Conservation (phyloP, 2,113 vertebrate species). For the Dendropsophus ebraccatus region DNA sequence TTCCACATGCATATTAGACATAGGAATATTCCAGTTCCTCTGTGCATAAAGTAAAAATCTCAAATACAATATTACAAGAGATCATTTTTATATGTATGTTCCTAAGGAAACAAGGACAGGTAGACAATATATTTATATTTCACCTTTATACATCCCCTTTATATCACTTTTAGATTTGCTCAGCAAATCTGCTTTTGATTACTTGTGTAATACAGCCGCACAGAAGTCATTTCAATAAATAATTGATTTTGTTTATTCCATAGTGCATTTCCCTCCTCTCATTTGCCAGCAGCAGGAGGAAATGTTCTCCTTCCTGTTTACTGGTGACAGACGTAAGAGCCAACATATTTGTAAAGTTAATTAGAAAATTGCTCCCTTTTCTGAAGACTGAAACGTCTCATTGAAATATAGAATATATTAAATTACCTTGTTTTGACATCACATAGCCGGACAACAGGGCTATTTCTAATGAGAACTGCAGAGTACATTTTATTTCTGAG, state of each 20-base stretch:
- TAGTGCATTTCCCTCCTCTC: conserved; percentile 41
- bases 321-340: conserved; percentile 48
- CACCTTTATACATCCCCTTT: not conserved
- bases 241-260: conserved; percentile 59
- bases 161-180: conserved; percentile 6
- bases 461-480: not conserved
- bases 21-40: not conserved
- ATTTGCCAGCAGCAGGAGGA: conserved; percentile 57
- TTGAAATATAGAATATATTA: conserved; percentile 38
- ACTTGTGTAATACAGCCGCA: conserved; percentile 19
- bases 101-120: not conserved
- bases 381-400: conserved; percentile 33
- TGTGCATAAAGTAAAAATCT: not conserved
- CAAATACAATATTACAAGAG: not conserved
- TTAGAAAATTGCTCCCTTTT: conserved; percentile 54
- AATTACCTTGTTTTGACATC: conserved; percentile 43
- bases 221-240: conserved; percentile 52
- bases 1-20: not conserved
- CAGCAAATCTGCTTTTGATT: conserved; percentile 37
- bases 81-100: no score
- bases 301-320: conserved; percentile 59
- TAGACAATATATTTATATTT: not conserved
- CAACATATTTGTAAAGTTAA: conserved; percentile 53
- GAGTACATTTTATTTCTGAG: not conserved
- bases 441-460: conserved; percentile 6